Base-by-base conservation (phyloP, 2,888 invertebrate genomes). In the Taphrorychus bicolor region DNA sequence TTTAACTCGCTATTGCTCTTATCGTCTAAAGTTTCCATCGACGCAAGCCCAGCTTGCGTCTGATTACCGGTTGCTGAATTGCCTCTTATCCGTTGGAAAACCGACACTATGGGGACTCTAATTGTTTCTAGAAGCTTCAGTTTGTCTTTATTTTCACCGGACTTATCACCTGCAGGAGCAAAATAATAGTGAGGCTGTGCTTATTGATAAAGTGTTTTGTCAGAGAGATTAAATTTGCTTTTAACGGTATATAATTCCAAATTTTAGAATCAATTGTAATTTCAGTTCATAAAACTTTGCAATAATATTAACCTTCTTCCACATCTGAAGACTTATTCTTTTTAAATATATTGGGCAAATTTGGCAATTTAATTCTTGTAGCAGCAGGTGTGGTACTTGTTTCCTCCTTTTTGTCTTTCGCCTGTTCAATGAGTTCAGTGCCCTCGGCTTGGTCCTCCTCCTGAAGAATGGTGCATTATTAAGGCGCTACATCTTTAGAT, bases 21-120 rank as follows among this genome's bases (percentile, higher is more conserved):
- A 61, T 89, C 89, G 14, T 92, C 93, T 49, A 93, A 83, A 0
- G 93, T 93, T 81, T 93, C 93, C 87, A 91, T 89, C 4, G 93
- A 93, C 0, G 93, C 93, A 57, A 93, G 84, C 17, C 91, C 89
- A 4, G 91, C 91, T 77, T 88, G 87, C 4, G 70, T 71, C 59
- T 75, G 85, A 59, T 74, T 21, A 18, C 16, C 59, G 9, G 65
- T 17, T 70, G 78, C 76, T 71, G 64, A 42, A n/a, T 78, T 80
- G 61, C 82, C 80, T 72, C 81, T 82, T 75, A 83, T 78, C 42
- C 76, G 73, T 76, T 88, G 87, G 67, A 84, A 83, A 22, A 85
- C 84, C 7, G 84, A 83, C 21, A 86, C 87, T 70, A 89, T 82
- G n/a, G 89, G 89, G 72, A 88, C 78, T 73, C 87, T 85, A 71